phyloP scores from a whole-genome alignment of 2,888 invertebrate species.

The Mesoligia furuncula region DNA sequence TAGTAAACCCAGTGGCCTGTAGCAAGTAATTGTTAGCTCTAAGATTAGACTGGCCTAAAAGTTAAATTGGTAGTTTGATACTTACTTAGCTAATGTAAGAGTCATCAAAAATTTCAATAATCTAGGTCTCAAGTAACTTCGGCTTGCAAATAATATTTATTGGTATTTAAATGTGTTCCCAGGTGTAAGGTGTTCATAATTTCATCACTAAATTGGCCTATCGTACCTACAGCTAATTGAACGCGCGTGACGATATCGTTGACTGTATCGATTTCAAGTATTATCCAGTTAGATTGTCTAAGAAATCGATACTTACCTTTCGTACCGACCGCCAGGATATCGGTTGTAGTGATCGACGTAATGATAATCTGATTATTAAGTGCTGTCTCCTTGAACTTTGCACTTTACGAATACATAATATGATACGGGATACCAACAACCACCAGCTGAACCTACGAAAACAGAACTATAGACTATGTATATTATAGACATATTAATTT shows the following conservation, averaged over 20 bases:
- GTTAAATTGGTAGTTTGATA: too few species aligned
- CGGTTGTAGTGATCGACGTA: neutral
- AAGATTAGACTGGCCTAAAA: neutral
- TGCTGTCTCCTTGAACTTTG: conserved; percentile 21
- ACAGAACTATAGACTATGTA: neutral
- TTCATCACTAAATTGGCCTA: conserved; percentile 10
- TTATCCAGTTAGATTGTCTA: conserved; percentile 26
- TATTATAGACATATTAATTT: too few species aligned
- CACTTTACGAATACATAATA: neutral
- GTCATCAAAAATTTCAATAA: neutral
- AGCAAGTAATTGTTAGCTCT: neutral
- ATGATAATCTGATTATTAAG: conserved; percentile 18
- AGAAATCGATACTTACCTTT: conserved; percentile 33
- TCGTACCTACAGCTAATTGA: conserved; percentile 30
- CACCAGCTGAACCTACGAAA: neutral
- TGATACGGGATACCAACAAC: neutral
- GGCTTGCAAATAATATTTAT: neutral
- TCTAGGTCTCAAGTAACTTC: neutral
- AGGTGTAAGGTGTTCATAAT: conserved; percentile 25
- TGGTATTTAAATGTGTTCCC: neutral
- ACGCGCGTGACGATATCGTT: conserved; percentile 1
- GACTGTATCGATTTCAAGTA: conserved; percentile 23
- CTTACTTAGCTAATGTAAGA: neutral
- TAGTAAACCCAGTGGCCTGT: neutral
- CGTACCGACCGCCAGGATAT: conserved; percentile 7